phyloP scores from a whole-genome alignment of 2,888 invertebrate species.

The Parasteatoda lunata region DNA sequence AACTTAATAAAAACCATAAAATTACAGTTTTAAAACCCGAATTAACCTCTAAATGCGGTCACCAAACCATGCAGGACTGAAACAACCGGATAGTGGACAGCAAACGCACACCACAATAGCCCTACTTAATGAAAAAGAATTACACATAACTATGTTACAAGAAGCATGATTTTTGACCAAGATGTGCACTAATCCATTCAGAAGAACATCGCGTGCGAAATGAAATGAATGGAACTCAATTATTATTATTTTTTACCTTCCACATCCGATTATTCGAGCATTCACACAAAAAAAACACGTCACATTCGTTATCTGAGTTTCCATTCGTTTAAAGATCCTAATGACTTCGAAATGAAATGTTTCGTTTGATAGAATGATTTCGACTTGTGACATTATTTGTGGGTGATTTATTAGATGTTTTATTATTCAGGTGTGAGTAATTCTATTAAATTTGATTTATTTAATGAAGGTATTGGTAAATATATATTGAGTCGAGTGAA shows the following conservation, averaged over 20 bases:
- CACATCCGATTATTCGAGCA: not conserved
- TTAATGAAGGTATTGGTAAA: too few species aligned
- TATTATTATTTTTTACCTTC: not conserved
- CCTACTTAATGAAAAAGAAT: conserved; percentile 9
- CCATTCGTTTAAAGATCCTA: not conserved
- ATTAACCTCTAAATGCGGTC: not conserved
- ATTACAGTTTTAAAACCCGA: not conserved
- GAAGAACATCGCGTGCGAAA: conserved; percentile 1
- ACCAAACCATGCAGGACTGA: not conserved
- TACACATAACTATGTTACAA: conserved; percentile 43
- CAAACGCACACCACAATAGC: conserved; percentile 31
- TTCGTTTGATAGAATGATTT: not conserved
- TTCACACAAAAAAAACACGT: not conserved
- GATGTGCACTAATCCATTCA: conserved; percentile 44
- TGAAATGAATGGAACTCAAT: not conserved
- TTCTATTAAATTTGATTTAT: too few species aligned
- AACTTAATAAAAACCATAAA: too few species aligned
- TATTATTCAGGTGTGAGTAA: too few species aligned
- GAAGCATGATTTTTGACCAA: conserved; percentile 40
- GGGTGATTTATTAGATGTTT: too few species aligned
- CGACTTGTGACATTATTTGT: too few species aligned
- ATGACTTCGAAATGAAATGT: not conserved
- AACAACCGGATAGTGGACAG: conserved; percentile 14
- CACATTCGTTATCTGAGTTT: not conserved
- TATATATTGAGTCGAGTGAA: too few species aligned